phyloP scores from a whole-genome alignment of 2,888 invertebrate genomes.

The Leptodirus hochenwartii region DNA sequence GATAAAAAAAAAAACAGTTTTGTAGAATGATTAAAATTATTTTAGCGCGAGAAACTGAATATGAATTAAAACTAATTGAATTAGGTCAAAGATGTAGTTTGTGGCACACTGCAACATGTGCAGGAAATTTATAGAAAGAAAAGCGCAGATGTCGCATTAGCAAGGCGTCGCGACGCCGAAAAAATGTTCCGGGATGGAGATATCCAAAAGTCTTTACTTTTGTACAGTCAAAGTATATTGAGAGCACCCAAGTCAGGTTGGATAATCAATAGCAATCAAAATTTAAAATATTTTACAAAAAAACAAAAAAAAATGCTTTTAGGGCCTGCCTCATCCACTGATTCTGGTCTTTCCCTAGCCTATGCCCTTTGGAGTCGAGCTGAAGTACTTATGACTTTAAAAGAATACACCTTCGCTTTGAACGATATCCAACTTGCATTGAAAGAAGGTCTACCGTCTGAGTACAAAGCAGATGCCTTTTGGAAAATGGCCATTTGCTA shows the following conservation, averaged over 20 bases:
- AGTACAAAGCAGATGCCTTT: conserved; percentile 45
- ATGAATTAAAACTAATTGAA: conserved; percentile 8
- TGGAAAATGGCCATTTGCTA: conserved; percentile 54
- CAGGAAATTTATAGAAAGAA: conserved; percentile 49
- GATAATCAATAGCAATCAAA: conserved; percentile 5
- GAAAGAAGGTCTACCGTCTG: conserved; percentile 40
- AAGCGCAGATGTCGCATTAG: conserved; percentile 39
- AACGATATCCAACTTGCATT: conserved; percentile 48
- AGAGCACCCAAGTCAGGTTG: conserved; percentile 48
- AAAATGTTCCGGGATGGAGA: conserved; percentile 34
- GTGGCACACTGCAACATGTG: conserved; percentile 44
- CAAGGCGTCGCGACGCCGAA: conserved; percentile 43
- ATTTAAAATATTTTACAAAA: conserved; percentile 2
- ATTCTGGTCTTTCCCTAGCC: conserved; percentile 43
- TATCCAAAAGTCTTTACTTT: conserved; percentile 35
- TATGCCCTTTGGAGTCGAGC: conserved; percentile 49
- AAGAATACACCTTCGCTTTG: conserved; percentile 39
- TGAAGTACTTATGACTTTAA: conserved; percentile 37
- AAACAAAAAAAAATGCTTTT: conserved; percentile 5
- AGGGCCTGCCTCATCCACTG: conserved; percentile 26
- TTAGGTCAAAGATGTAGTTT: conserved; percentile 25
- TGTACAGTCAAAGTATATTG: conserved; percentile 55
- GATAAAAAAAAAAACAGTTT: conserved; percentile 9
- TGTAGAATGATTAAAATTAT: background rate
- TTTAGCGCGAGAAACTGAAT: conserved; percentile 16